Percentiles rank a stretch among this genome's conserved stretches.
Evolutionary conservation across 2,113 vertebrate genomes (phyloP).

Genomic region (Myotis lucifugus): DNA sequence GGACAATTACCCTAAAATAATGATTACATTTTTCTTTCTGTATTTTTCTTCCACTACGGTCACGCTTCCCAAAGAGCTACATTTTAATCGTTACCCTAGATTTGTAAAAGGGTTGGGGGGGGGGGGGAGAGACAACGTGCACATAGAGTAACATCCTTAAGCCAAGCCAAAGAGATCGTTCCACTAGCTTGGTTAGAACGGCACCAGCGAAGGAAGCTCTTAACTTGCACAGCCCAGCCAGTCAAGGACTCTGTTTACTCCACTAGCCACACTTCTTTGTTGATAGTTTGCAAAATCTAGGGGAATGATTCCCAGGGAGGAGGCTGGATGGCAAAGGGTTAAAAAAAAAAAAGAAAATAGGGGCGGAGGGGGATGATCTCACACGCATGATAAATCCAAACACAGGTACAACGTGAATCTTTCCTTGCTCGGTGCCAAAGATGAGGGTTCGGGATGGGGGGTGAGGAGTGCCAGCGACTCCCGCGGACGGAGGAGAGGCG

Average conservation of each 20-base stretch:
- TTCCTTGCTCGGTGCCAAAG: not conserved
- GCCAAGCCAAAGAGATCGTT: constrained; percentile 5
- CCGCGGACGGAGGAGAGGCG: not conserved
- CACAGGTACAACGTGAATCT: not conserved
- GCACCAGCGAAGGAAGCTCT: constrained; percentile 49
- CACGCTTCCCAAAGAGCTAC: not conserved
- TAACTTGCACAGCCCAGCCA: not conserved
- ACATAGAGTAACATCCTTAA: constrained; percentile 21
- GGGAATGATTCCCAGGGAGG: not conserved
- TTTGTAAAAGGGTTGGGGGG: not conserved
- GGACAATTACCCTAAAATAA: not conserved
- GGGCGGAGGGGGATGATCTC: not conserved
- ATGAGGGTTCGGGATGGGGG: not conserved
- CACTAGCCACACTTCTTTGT: constrained; percentile 64
- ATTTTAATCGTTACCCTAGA: not conserved
- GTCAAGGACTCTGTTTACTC: not conserved
- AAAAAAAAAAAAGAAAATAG: not conserved
- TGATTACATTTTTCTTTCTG: not conserved
- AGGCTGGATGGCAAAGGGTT: not conserved
- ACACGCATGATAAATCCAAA: not conserved
- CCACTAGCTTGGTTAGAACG: not conserved
- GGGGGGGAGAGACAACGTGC: not conserved
- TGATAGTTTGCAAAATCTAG: constrained; percentile 54
- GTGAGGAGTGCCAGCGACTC: not conserved
- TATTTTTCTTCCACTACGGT: not conserved